A percentile compares a stretch with the other conserved stretches of the same genome.
These are phyloP conservation scores for Poeciliopsis presidionis DNA, from an alignment of 2,797 vertebrate species.

Conservation along the genomic window DNA sequence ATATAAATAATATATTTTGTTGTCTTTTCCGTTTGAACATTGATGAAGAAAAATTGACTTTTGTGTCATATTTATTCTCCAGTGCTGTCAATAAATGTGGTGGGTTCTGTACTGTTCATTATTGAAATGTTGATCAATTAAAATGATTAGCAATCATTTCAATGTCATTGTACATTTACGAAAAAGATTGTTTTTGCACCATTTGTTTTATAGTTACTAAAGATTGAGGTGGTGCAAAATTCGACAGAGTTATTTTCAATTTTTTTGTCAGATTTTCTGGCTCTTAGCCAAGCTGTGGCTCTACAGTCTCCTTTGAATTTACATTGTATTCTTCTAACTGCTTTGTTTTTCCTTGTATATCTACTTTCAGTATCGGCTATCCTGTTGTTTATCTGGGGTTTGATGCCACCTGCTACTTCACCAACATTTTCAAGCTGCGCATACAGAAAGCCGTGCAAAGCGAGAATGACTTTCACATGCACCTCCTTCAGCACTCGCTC, in stretches of 20 bases:
- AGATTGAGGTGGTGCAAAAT: neutral
- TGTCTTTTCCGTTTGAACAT: neutral
- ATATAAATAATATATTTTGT: neutral
- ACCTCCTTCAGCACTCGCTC: constrained; percentile 83
- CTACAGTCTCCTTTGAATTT: neutral
- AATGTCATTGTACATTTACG: neutral
- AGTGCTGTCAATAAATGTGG: neutral
- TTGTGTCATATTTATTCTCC: neutral
- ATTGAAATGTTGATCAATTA: neutral
- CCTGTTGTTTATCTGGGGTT: constrained; percentile 86
- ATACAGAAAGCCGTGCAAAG: constrained; percentile 82
- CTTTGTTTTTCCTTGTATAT: constrained; percentile 9
- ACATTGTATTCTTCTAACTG: neutral
- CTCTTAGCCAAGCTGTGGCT: constrained; percentile 6
- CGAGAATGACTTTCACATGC: constrained; percentile 84
- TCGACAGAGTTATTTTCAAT: neutral
- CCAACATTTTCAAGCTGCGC: constrained; percentile 83
- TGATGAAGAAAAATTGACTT: neutral
- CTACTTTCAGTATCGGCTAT: constrained; percentile 81
- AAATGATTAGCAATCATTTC: neutral
- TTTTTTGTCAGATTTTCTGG: neutral
- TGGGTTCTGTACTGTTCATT: neutral
- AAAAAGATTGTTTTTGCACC: neutral
- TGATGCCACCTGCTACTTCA: constrained; percentile 87
- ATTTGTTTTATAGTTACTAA: neutral